Evolutionary conservation across 2,888 invertebrate genomes (phyloP), one percentile per base, ranked within the genome.

Genomic region (Caenorhabditis sp.): DNA sequence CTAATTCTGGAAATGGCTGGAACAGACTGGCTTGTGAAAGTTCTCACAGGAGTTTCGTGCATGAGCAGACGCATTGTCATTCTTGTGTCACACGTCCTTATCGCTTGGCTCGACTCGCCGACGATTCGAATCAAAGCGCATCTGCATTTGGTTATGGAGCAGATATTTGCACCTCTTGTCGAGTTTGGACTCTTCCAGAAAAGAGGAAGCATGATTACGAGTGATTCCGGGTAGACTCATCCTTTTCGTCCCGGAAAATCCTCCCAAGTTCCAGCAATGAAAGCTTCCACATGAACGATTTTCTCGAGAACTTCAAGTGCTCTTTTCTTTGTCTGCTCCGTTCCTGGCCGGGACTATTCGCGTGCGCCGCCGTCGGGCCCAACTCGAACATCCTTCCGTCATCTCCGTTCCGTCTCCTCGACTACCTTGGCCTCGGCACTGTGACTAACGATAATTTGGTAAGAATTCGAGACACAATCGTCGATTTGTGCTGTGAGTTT

Each of bases 121-220:
- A 46, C 48, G 15, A 80, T 86, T 43, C 48, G 87, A 15, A 48
- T 55, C 30, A 80, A 79, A 56, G 86, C 84, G 1, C 77, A 85
- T 50, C 71, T 87, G 61, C 94, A 95, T 74, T 86, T 90, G 35
- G 90, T 91, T 17, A 78, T 91, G 15, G 90, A 91, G 89, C 94
- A 94, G 90, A 92, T 98, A 53, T 93, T 95, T 70, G 95, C 96
- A 15, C 96, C 96, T 0, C 95, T 96, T 89, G 95, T 96, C 88
- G 96, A 96, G 46, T 80, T 85, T 35, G 86, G 85, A 13, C 82
- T 87, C 70, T 87, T 87, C 65, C 78, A 83, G 32, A 77, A 78
- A 5, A 48, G 35, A 30, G 68, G 48, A 35, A 68, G 55, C 20
- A 35, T 68, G 70, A 26, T 56, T n/a, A 22, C 37, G 0, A 68